These are phyloP conservation scores for Mycteria americana DNA, from an alignment of 2,797 vertebrate genomes.

Conservation along the genomic window DNA sequence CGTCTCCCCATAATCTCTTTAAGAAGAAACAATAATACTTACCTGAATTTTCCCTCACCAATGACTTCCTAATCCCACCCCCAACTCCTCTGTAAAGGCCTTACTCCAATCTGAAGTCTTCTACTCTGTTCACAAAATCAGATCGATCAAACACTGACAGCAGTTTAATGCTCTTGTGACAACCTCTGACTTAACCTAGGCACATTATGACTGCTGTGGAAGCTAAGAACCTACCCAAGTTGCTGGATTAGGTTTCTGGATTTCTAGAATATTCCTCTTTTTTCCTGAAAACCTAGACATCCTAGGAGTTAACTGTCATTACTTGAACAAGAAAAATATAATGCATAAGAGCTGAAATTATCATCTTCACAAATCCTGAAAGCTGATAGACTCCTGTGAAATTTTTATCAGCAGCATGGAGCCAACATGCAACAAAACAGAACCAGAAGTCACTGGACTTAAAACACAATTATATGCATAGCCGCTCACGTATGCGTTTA, in stretches of 20 bases:
- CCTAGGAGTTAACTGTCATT: background rate
- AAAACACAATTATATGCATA: accelerated
- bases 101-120: background rate
- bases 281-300: background rate
- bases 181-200: background rate
- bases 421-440: background rate
- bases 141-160: background rate
- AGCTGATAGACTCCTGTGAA: background rate
- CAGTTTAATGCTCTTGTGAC: background rate
- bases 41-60: constrained; percentile 31
- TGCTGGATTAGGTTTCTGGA: background rate
- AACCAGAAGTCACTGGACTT: background rate
- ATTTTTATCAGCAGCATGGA: background rate
- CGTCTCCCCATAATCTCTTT: background rate
- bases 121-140: background rate
- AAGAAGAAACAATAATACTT: constrained; percentile 36
- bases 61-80: background rate
- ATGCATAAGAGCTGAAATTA: background rate
- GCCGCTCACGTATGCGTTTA: background rate
- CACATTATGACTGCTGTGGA: background rate
- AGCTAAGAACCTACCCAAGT: background rate
- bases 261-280: background rate
- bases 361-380: background rate
- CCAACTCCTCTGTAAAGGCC: background rate
- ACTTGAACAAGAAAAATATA: background rate